A percentile compares a stretch with the other conserved stretches of the same genome.
These are phyloP conservation scores for Pseudochirops cupreus DNA, from an alignment of 2,797 vertebrate genomes.

Conservation along the genomic window DNA sequence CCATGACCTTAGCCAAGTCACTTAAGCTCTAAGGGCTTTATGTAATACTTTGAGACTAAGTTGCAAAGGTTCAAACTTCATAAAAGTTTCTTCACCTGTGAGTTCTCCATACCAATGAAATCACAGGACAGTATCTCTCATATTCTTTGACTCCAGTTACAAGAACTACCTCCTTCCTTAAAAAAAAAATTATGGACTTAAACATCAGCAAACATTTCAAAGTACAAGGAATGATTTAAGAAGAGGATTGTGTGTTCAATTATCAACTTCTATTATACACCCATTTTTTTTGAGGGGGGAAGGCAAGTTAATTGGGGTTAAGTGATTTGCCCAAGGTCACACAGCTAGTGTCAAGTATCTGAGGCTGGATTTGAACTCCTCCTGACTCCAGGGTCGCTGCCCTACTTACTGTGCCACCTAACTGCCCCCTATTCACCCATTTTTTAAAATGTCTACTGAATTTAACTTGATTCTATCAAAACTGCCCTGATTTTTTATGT, in stretches of 20 bases:
- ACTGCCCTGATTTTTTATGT: background rate
- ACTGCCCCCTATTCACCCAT: background rate
- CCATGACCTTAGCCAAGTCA: background rate
- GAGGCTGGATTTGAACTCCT: no score
- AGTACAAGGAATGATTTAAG: background rate
- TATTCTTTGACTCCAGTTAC: background rate
- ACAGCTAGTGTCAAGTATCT: no score
- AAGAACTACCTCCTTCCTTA: background rate
- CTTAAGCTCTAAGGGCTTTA: background rate
- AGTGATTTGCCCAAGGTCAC: no score
- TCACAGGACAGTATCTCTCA: background rate
- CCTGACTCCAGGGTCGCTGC: no score
- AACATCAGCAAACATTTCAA: background rate
- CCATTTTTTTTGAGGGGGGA: background rate
- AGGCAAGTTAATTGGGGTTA: no score
- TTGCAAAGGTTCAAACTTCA: background rate
- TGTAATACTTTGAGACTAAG: background rate
- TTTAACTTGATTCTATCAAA: background rate
- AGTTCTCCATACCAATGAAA: background rate
- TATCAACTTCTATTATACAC: background rate
- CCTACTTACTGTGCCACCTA: no score
- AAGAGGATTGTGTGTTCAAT: background rate
- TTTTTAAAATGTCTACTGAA: background rate
- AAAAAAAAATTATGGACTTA: background rate
- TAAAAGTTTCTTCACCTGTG: background rate